Evolutionary conservation across 2,797 vertebrate species (phyloP).

Genomic region (Calcarius lapponicus): DNA sequence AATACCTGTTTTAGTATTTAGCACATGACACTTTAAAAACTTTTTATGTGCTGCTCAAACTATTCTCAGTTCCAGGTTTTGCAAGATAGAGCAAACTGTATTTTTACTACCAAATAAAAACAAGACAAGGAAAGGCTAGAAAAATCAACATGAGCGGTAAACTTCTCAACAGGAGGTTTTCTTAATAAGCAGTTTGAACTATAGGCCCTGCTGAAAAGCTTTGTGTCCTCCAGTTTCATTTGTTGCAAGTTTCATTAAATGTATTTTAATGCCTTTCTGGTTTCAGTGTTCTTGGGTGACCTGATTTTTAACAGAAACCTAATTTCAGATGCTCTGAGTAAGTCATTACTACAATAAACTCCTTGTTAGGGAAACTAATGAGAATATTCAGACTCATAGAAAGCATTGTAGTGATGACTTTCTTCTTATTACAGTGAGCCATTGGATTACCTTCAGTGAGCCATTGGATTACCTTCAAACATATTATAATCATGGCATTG

Average conservation of each 20-base stretch:
- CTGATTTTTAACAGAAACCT: conserved; percentile 68
- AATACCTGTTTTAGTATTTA: neutral
- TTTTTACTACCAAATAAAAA: conserved; percentile 57
- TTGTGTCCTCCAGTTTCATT: conserved; percentile 39
- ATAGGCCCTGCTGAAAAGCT: conserved; percentile 31
- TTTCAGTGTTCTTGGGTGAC: conserved; percentile 61
- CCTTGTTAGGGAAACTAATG: conserved; percentile 19
- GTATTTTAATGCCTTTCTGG: conserved; percentile 65
- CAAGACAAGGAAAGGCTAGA: conserved; percentile 11
- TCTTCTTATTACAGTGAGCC: conserved; percentile 5
- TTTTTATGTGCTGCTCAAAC: neutral
- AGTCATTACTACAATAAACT: conserved; percentile 54
- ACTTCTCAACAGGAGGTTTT: conserved; percentile 43
- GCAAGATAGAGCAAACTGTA: neutral
- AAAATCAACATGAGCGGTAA: conserved; percentile 34
- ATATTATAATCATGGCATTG: neutral
- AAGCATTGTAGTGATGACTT: neutral
- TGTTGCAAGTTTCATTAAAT: conserved; percentile 67
- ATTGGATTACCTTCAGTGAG: neutral
- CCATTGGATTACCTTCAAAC: neutral
- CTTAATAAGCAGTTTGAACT: conserved; percentile 69
- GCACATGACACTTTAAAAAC: neutral
- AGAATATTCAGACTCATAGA: neutral
- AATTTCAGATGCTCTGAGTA: conserved; percentile 64
- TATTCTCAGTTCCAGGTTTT: conserved; percentile 38